phyloP scores from a whole-genome alignment of 2,797 vertebrate species.

The Onychomys torridus region DNA sequence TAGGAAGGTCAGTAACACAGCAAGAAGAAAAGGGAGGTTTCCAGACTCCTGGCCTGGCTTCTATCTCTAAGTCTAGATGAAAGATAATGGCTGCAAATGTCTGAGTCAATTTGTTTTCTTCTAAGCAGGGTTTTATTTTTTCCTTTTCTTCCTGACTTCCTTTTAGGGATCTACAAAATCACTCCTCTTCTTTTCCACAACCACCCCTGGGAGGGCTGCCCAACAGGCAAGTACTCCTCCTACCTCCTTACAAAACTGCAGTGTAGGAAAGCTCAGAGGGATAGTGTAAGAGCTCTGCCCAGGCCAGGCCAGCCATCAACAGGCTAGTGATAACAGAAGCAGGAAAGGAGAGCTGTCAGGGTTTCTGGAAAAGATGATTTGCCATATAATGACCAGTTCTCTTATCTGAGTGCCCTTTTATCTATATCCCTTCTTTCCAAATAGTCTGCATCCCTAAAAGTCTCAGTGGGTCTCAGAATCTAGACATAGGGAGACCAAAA shows the following conservation, averaged over 20 bases:
- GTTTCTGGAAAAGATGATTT: conserved; percentile 81
- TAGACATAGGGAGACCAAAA: background rate
- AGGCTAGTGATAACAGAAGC: conserved; percentile 74
- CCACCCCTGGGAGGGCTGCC: conserved; percentile 82
- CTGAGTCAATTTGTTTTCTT: conserved; percentile 79
- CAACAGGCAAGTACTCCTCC: conserved; percentile 66
- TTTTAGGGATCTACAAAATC: conserved; percentile 79
- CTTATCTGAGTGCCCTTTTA: conserved; percentile 73
- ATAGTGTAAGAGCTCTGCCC: conserved; percentile 58
- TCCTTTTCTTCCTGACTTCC: conserved; percentile 71
- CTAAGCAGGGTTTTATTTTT: conserved; percentile 75
- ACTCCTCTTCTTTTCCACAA: conserved; percentile 77
- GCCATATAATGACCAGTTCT: conserved; percentile 63
- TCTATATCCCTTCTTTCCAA: conserved; percentile 28
- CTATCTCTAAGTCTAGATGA: conserved; percentile 79
- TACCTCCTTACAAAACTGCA: conserved; percentile 66
- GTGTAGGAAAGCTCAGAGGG: conserved; percentile 74
- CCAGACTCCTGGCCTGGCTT: conserved; percentile 72
- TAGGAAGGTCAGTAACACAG: conserved; percentile 47
- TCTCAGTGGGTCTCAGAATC: conserved; percentile 47
- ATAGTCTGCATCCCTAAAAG: conserved; percentile 18
- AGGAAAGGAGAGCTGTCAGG: conserved; percentile 77
- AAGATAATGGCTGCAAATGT: conserved; percentile 75
- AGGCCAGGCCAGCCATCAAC: conserved; percentile 45
- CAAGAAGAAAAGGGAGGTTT: conserved; percentile 65